A percentile compares a stretch with the other conserved stretches of the same genome.
These are phyloP conservation scores for Pachyramphus minor DNA, from an alignment of 2,113 vertebrate genomes.

Conservation along the genomic window DNA sequence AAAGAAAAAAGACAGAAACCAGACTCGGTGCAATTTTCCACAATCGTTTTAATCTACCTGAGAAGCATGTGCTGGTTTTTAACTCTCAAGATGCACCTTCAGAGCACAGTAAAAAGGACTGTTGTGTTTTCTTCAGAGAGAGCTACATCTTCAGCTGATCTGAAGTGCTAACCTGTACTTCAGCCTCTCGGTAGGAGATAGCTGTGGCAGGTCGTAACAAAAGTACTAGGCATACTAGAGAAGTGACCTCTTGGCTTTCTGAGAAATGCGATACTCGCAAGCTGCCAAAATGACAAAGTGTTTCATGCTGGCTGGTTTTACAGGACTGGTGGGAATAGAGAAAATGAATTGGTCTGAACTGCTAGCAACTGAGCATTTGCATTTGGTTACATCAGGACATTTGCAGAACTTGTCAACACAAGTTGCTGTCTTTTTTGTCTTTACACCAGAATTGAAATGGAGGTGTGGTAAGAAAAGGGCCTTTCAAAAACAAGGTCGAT, in stretches of 20 bases:
- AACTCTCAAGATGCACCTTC: neutral
- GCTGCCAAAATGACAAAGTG: neutral
- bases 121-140: fast-evolving
- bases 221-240: neutral
- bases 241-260: neutral
- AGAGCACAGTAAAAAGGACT: neutral
- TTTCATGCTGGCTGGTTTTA: neutral
- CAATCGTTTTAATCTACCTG: neutral
- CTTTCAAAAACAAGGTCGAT: neutral
- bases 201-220: fast-evolving
- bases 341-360: neutral
- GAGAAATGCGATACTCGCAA: neutral
- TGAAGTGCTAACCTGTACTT: neutral
- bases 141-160: neutral
- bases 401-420: neutral
- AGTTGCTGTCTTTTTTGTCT: neutral
- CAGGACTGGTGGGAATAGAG: neutral
- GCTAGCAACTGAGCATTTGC: neutral
- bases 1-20: neutral
- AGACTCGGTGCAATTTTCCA: neutral
- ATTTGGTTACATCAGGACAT: neutral
- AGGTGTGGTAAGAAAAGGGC: neutral
- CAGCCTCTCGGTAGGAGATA: neutral
- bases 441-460: neutral
- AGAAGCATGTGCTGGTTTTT: neutral